These are phyloP conservation scores for Campylorhamphus procurvoides DNA, from an alignment of 2,113 vertebrate species.

Conservation along the genomic window DNA sequence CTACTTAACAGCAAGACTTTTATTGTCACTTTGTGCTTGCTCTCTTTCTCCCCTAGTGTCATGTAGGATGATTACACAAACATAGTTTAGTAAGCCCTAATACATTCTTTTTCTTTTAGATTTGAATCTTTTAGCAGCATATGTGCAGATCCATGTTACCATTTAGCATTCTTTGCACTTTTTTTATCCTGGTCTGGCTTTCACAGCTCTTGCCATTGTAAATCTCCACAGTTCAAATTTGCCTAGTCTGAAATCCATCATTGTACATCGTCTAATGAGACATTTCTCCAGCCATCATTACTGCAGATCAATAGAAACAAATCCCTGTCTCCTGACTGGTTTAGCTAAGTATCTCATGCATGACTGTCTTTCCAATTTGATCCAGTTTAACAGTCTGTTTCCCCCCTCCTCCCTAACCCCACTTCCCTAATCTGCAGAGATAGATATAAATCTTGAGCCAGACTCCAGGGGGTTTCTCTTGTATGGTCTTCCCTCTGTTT, in stretches of 20 bases:
- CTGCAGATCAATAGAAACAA: constrained; percentile 59
- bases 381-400: constrained; percentile 54
- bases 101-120: neutral
- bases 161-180: neutral
- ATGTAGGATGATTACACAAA: neutral
- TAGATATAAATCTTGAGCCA: constrained; percentile 51
- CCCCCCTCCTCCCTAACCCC: neutral
- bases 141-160: neutral
- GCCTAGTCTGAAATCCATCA: constrained; percentile 22
- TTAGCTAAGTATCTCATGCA: constrained; percentile 62
- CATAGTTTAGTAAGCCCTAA: neutral
- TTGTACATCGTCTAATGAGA: neutral
- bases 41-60: neutral
- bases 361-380: constrained; percentile 62
- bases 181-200: neutral
- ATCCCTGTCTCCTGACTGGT: constrained; percentile 66
- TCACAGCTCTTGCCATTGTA: neutral
- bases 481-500: neutral
- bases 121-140: neutral
- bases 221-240: constrained; percentile 12
- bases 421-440: constrained; percentile 49
- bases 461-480: constrained; percentile 31
- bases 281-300: constrained; percentile 52
- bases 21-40: neutral
- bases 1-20: neutral